Conservation (phyloP, 35 echinoderm and acorn worm genomes). For the Ophioderma brevispina region DNA sequence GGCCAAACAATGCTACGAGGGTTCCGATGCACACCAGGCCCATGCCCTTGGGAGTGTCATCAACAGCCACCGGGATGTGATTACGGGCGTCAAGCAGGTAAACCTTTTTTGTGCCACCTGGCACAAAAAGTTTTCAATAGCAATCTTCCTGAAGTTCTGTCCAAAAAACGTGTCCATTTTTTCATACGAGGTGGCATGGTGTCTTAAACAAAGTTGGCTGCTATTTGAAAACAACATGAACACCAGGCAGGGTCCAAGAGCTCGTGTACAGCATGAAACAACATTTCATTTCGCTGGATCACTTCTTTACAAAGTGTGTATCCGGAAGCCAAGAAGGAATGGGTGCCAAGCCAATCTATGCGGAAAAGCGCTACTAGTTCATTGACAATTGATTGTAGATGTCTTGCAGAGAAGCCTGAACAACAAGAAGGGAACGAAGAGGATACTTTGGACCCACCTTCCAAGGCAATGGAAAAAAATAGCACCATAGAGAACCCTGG, state of each 20-base stretch:
- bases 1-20: constrained; percentile 39
- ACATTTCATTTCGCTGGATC: not conserved
- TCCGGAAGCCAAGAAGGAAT: constrained; percentile 25
- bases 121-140: constrained; percentile 57
- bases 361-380: constrained; percentile 1
- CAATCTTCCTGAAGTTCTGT: constrained; percentile 56
- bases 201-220: constrained; percentile 32
- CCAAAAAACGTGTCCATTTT: constrained; percentile 51
- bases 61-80: constrained; percentile 30
- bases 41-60: constrained; percentile 45
- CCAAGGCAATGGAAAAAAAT: not conserved
- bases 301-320: not conserved
- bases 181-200: not conserved
- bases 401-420: not conserved
- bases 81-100: constrained; percentile 24
- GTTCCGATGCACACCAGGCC: constrained; percentile 39
- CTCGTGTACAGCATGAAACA: constrained; percentile 8
- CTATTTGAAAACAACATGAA: constrained; percentile 66
- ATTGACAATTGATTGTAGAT: not conserved
- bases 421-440: not conserved
- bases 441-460: not conserved
- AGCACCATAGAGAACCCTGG: not conserved
- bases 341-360: constrained; percentile 50
- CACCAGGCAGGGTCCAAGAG: constrained; percentile 24
- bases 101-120: constrained; percentile 46